Percentiles rank a stretch among this genome's conserved stretches.
Conservation (phyloP, 2,888 invertebrate genomes). For the Dolomedes plantarius region DNA sequence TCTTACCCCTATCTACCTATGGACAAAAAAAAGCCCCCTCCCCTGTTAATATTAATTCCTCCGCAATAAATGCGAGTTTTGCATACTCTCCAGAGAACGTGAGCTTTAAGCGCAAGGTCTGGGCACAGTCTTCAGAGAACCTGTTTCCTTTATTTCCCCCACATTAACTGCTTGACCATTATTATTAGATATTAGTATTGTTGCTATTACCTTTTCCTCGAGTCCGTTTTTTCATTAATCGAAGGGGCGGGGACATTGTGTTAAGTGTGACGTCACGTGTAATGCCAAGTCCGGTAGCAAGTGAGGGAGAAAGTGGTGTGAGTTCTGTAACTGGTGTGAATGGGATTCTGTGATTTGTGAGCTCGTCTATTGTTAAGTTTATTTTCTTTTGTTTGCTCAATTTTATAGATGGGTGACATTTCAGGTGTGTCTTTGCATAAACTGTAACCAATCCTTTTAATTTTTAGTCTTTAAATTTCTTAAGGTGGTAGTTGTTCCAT, state of each 20-base stretch:
- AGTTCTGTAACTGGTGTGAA: not conserved
- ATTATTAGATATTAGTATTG: slow-evolving; percentile 26
- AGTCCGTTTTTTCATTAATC: slow-evolving; percentile 24
- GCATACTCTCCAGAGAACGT: not conserved
- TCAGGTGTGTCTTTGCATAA: no score
- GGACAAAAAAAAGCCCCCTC: no score
- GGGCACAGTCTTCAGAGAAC: not conserved
- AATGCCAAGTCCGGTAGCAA: not conserved
- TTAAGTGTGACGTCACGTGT: slow-evolving; percentile 25
- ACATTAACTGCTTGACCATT: slow-evolving; percentile 4
- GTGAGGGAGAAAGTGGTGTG: not conserved
- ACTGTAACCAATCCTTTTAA: no score
- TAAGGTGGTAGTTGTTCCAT: no score
- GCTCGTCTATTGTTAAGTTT: no score
- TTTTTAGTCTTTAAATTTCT: no score
- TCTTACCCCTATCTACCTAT: no score
- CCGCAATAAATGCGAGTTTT: not conserved
- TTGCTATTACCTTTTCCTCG: slow-evolving; percentile 14
- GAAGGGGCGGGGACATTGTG: slow-evolving; percentile 11
- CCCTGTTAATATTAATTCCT: not conserved
- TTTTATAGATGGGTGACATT: no score
- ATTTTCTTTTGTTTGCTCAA: no score
- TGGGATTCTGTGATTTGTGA: not conserved
- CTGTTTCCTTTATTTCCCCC: not conserved
- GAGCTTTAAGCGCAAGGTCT: not conserved